Evolutionary conservation across 2,797 vertebrate species (phyloP).

Genomic region (Leptatherina wallacei): DNA sequence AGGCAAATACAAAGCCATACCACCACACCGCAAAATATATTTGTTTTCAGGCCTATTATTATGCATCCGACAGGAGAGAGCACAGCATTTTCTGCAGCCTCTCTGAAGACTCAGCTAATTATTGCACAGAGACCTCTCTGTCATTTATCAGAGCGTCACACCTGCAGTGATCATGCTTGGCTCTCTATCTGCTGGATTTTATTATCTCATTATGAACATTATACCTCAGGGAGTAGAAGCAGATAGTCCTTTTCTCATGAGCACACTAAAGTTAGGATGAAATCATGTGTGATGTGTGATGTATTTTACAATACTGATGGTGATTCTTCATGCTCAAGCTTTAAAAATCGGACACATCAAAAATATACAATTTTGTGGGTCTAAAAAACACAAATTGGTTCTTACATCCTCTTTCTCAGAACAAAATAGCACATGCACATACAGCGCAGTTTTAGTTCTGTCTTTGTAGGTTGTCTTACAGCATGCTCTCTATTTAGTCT

Average conservation of each 20-base stretch:
- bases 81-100: constrained; percentile 39
- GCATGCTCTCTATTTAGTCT: background rate
- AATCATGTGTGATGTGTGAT: constrained; percentile 10
- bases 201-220: constrained; percentile 43
- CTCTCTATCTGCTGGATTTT: constrained; percentile 33
- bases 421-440: background rate
- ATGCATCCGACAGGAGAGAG: constrained; percentile 51
- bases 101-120: constrained; percentile 50
- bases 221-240: constrained; percentile 19
- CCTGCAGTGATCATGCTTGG: constrained; percentile 60
- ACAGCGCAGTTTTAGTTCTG: background rate
- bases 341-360: background rate
- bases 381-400: background rate
- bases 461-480: background rate
- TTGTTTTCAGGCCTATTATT: constrained; percentile 49
- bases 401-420: background rate
- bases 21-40: constrained; percentile 26
- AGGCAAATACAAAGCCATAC: constrained; percentile 14
- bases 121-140: constrained; percentile 47
- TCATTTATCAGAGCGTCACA: constrained; percentile 63
- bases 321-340: background rate
- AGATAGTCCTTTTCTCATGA: constrained; percentile 11
- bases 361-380: background rate
- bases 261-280: background rate
- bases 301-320: background rate